Evolutionary conservation across 2,797 vertebrate genomes (phyloP).

Genomic region (Acridotheres tristis): DNA sequence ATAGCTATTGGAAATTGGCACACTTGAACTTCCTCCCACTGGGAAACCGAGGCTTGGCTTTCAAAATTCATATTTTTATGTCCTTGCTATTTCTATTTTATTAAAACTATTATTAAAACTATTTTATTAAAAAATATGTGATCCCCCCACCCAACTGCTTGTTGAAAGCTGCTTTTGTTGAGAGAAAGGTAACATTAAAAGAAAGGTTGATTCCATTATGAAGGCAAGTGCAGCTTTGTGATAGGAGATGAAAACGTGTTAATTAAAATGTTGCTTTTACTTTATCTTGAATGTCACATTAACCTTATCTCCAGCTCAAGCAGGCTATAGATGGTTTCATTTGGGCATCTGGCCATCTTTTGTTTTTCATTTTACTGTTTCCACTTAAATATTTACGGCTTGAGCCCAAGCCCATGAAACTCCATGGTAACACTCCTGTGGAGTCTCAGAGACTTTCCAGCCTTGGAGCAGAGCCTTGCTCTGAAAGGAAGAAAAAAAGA

Average conservation of each 20-base stretch:
- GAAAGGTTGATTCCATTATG: not conserved
- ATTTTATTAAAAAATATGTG: conserved; percentile 35
- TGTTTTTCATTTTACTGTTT: conserved; percentile 43
- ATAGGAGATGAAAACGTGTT: not conserved
- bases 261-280: conserved; percentile 25
- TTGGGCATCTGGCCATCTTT: conserved; percentile 34
- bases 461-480: not conserved
- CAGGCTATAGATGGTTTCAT: not conserved
- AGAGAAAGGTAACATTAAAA: not conserved
- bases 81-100: conserved; percentile 17
- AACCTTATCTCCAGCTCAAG: not conserved
- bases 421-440: conserved; percentile 22
- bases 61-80: conserved; percentile 49
- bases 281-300: conserved; percentile 24
- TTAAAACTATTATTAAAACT: not conserved
- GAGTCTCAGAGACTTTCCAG: conserved; percentile 1
- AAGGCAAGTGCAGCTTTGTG: not conserved
- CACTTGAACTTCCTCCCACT: conserved; percentile 42
- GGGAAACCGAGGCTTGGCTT: not conserved
- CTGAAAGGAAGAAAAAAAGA: not conserved
- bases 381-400: not conserved
- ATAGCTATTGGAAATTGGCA: conserved; percentile 52
- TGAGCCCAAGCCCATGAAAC: conserved; percentile 26
- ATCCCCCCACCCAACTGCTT: accelerated
- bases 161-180: not conserved